Evolutionary conservation across 2,797 vertebrate genomes (phyloP).

Genomic region (Lophotriccus pileatus): DNA sequence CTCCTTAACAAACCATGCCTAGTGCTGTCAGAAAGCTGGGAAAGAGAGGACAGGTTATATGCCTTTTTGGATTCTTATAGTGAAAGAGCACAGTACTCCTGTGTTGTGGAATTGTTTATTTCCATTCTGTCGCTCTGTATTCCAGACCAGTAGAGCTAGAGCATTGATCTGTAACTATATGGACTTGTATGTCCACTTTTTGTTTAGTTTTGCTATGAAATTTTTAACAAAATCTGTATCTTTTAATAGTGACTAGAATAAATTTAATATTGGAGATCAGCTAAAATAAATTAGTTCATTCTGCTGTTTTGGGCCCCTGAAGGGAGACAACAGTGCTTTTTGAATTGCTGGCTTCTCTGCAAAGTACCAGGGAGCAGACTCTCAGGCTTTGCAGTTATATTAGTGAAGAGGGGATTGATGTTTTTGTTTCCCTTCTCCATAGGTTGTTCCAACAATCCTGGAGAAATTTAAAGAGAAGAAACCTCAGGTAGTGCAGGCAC

Average conservation of each 20-base stretch:
- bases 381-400: background rate
- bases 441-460: conserved; percentile 95
- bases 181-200: background rate
- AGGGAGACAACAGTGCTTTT: background rate
- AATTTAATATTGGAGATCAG: background rate
- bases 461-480: conserved; percentile 99
- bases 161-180: background rate
- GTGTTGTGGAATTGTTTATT: background rate
- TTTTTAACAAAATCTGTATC: background rate
- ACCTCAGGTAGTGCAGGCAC: conserved; percentile 92
- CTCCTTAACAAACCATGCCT: background rate
- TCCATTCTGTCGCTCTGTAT: background rate
- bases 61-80: background rate
- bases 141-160: background rate
- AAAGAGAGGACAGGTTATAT: background rate
- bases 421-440: background rate
- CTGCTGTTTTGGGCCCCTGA: background rate
- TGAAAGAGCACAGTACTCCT: background rate
- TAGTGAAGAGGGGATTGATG: background rate
- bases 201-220: background rate
- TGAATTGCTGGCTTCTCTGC: background rate
- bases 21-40: background rate
- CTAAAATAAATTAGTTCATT: background rate
- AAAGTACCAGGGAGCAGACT: background rate
- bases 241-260: background rate